Conservation (phyloP, 2,113 vertebrate genomes). For the Chloroceryle aenea region DNA sequence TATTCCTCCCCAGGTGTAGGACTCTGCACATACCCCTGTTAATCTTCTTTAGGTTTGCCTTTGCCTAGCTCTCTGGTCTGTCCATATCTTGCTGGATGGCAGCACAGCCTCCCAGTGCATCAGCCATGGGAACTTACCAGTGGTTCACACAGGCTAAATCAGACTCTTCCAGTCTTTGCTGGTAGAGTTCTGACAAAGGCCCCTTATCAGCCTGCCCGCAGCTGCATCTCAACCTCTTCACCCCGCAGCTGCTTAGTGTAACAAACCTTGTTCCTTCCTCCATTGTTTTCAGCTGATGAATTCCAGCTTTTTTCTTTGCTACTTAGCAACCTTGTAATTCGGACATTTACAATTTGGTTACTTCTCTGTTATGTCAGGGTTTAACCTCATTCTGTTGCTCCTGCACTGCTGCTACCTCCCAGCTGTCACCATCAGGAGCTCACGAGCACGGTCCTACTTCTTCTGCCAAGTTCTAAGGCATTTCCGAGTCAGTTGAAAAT, state of each 20-base stretch:
- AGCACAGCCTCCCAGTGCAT: too few relatives aligned
- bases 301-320: neutral
- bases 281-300: neutral
- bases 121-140: neutral
- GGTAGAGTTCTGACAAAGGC: neutral
- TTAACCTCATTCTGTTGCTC: neutral
- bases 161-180: neutral
- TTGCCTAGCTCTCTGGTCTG: too few relatives aligned
- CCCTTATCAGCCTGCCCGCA: neutral
- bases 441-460: neutral
- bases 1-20: too few relatives aligned
- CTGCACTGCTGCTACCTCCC: neutral
- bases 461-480: neutral
- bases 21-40: too few relatives aligned
- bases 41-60: too few relatives aligned
- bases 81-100: too few relatives aligned
- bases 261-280: neutral
- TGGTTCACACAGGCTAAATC: neutral
- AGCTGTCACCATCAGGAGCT: neutral
- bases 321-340: neutral
- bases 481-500: neutral
- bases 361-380: neutral
- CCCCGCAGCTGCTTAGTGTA: neutral
- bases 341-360: neutral
- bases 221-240: neutral